Evolutionary conservation across 2,113 vertebrate species (phyloP), one percentile per base, ranked within the genome.

Genomic region (Pterocles gutturalis): DNA sequence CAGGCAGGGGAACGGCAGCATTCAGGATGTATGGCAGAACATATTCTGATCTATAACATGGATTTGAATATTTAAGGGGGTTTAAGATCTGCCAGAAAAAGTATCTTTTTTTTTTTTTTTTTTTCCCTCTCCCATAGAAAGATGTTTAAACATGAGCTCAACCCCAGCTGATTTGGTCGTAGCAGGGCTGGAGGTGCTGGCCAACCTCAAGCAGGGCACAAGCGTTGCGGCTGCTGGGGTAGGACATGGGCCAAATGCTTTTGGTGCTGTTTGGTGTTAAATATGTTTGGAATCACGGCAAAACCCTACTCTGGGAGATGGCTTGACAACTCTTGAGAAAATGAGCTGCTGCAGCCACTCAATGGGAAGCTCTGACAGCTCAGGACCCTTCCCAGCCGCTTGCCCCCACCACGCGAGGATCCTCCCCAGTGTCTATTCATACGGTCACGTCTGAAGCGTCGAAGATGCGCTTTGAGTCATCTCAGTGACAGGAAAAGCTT

Each of bases 141-240:
- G 16, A 17, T 1, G 16, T 5, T 36, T 36, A 38, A 41, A 53
- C 0, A 1, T 13, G 38, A 79, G 65, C 43, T 60, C 71, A 87
- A 57, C 33, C 53, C 53, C 76, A 41, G 62, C 5, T 7, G 10
- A 34, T 14, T 11, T 21, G 24, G 17, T 33, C 31, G 54, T 43
- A 67, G 45, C 36, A 1, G 7, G 43, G 58, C 18, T 3, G 2
- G 57, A 71, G 36, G 25, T 7, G 29, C 4, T 43, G 70, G 43
- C 60, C 53, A 69, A 78, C 70, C 70, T 43, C 4, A n/a, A 58
- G 55, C n/a, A 1, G 71, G 71, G 12, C 62, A 43, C 11, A 2
- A n/a, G 10, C 2, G 41, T n/a, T 3, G 0, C 1, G 0, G 53
- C 29, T 82, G 55, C 83, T 19, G 0, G 1, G n/a, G 51, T 38